These are phyloP conservation scores for Tilapia sparmanii DNA, from an alignment of 2,113 vertebrate species.

Conservation along the genomic window DNA sequence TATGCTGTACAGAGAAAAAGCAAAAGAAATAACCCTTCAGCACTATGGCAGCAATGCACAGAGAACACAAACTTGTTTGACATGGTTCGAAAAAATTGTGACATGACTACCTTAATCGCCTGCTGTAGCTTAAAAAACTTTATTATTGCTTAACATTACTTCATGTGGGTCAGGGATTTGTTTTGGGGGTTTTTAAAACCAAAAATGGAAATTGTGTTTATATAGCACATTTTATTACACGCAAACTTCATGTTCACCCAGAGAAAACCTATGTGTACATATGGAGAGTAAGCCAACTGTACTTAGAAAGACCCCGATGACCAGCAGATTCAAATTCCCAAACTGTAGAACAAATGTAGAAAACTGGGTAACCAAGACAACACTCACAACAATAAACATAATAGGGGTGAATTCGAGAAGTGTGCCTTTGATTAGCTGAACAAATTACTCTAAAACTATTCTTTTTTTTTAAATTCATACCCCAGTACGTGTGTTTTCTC, in stretches of 20 bases:
- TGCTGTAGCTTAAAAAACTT: not conserved
- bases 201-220: not conserved
- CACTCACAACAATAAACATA: not conserved
- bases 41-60: not conserved
- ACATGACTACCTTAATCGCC: not conserved
- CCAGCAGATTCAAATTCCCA: not conserved
- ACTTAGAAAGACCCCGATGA: not conserved
- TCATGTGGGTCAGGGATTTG: not conserved
- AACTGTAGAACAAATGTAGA: fast-evolving
- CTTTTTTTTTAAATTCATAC: fast-evolving
- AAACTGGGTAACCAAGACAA: not conserved
- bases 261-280: not conserved
- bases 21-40: not conserved
- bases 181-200: not conserved
- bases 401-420: not conserved
- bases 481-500: not conserved
- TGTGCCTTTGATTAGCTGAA: not conserved
- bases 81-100: not conserved
- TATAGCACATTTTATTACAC: not conserved
- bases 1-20: not conserved
- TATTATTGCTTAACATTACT: not conserved
- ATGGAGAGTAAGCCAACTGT: not conserved
- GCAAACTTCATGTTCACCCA: not conserved
- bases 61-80: not conserved
- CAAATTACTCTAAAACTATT: not conserved